Base-by-base conservation (phyloP, 2,113 vertebrate species). In the Lanius collurio region DNA sequence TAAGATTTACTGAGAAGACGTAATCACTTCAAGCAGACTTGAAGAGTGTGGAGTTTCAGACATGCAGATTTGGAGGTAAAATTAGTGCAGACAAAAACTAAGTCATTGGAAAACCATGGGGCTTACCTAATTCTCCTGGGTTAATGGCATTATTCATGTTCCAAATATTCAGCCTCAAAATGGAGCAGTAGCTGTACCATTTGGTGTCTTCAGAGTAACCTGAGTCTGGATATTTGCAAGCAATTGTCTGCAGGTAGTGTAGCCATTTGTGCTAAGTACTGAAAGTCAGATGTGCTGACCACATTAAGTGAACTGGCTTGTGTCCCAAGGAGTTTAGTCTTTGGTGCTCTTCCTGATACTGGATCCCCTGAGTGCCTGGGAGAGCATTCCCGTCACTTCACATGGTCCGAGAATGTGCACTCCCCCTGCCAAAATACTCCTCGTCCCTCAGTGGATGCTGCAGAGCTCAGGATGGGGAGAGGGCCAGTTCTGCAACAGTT, bases 21-120 rank as follows among this genome's bases (percentile, higher is more conserved):
- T 94, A 92, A 93, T 89, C 73, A 12, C 83, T 94, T 95, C 85
- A 91, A 92, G 80, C 92, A 95, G 88, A 89, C 81, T 96, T 92
- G 82, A 94, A 94, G 82, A 74, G 79, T 89, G 84, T 64, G 52
- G 47, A 86, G 94, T 81, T 94, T 96, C 97, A 96, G 85, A 76
- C 78, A 26, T 91, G 82, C 75, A 89, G 82, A 95, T 94, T 86
- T 85, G 87, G 84, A 97, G 69, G 81, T 93, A 92, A 83, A 93
- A 87, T 93, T 77, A 42, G 57, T 55, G 39, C 52, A 86, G 89
- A 85, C 93, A 83, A 91, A 94, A 93, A 82, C 87, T 64, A 93
- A 95, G 86, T 97, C 69, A 76, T 73, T 95, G 77, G 77, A 96
- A 97, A 95, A 83, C 73, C 84, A 68, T 44, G 78, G 81, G 65